These are phyloP conservation scores for Nomada lathburiana DNA, from an alignment of 2,888 invertebrate species.

Conservation along the genomic window DNA sequence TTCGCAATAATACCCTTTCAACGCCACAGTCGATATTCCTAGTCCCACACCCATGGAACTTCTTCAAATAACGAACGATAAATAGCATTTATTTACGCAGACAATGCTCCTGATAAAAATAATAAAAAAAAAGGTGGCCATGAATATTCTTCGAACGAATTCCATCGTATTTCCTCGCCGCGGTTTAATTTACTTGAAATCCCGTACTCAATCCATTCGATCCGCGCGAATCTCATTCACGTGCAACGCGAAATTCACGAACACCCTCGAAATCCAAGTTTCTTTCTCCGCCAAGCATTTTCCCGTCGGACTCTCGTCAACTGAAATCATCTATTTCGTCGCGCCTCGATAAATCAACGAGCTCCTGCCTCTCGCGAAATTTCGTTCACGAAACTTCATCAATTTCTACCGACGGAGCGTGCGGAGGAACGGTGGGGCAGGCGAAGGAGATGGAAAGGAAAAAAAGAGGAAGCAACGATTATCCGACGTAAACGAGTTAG, in stretches of 20 bases:
- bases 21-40: neutral
- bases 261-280: neutral
- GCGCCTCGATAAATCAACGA: constrained; percentile 41
- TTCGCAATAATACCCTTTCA: neutral
- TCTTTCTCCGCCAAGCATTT: neutral
- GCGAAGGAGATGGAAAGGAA: neutral
- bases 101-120: neutral
- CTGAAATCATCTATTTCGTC: constrained; percentile 43
- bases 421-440: neutral
- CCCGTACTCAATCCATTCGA: neutral
- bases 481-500: constrained; percentile 47
- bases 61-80: constrained; percentile 2
- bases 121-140: neutral
- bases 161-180: neutral
- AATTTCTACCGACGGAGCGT: constrained; percentile 30
- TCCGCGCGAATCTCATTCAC: neutral
- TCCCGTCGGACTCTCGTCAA: constrained; percentile 23
- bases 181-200: constrained; percentile 8
- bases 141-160: too few species aligned
- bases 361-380: constrained; percentile 28
- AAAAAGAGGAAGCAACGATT: neutral
- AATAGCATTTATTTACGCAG: neutral
- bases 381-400: constrained; percentile 45
- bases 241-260: neutral
- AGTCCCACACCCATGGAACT: neutral